A percentile compares a stretch with the other conserved stretches of the same genome.
Evolutionary conservation across 2,888 invertebrate species (phyloP).

Genomic region (Lasioglossum lativentre): DNA sequence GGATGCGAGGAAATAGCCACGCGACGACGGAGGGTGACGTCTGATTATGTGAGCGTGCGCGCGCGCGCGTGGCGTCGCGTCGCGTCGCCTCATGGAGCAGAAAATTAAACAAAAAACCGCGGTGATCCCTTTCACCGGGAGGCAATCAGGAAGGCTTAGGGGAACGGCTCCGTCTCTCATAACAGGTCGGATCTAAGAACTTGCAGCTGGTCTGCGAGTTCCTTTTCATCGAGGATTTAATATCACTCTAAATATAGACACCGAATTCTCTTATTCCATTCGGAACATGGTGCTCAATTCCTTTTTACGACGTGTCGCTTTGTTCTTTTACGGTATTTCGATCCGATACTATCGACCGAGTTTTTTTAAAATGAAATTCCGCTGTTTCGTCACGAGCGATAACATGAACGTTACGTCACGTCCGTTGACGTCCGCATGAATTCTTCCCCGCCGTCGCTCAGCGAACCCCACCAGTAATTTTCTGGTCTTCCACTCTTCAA

Average conservation of each 20-base stretch:
- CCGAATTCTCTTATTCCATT: conserved; percentile 60
- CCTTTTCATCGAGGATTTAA: conserved; percentile 78
- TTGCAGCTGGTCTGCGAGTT: conserved; percentile 54
- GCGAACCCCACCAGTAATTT: too few relatives aligned
- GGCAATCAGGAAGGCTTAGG: conserved; percentile 77
- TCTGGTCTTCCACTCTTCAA: too few relatives aligned
- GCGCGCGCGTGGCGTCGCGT: conserved; percentile 15
- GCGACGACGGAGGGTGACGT: conserved; percentile 10
- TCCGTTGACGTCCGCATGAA: too few relatives aligned
- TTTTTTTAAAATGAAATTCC: neutral
- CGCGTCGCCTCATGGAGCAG: conserved; percentile 50
- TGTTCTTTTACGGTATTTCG: conserved; percentile 37
- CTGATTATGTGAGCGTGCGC: conserved; percentile 8
- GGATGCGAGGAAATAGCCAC: conserved; percentile 5
- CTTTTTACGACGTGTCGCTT: conserved; percentile 43
- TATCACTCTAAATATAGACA: conserved; percentile 70
- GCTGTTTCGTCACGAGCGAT: neutral
- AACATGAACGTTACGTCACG: neutral
- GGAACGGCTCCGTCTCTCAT: conserved; percentile 63
- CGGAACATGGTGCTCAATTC: conserved; percentile 26
- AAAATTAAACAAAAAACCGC: conserved; percentile 78
- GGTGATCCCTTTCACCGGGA: conserved; percentile 71
- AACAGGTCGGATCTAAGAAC: conserved; percentile 66
- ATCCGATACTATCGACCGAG: neutral
- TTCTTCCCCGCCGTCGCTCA: too few relatives aligned